A percentile compares a stretch with the other conserved stretches of the same genome.
These are phyloP conservation scores for Apostichopus californicus DNA, from an alignment of 35 echinoderm and acorn worm species.

Conservation along the genomic window DNA sequence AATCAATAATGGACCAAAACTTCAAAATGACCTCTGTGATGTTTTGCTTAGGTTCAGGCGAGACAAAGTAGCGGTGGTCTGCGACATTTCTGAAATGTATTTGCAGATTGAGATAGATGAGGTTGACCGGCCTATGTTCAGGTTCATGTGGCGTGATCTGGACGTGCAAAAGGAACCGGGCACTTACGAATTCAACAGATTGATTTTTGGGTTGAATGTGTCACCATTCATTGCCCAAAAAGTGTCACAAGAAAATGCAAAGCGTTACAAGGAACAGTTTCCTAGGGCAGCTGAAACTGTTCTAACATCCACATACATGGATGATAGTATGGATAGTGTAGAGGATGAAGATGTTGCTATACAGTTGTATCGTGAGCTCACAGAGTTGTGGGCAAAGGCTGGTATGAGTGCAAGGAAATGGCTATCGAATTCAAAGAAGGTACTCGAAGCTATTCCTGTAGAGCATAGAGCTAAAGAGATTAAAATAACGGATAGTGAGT, in stretches of 20 bases:
- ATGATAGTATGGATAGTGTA: slow-evolving; percentile 48
- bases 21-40: slow-evolving; percentile 50
- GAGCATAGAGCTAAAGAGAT: slow-evolving; percentile 50
- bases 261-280: not conserved
- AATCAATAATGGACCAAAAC: slow-evolving; percentile 55
- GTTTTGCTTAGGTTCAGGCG: slow-evolving; percentile 24
- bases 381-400: slow-evolving; percentile 27
- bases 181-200: slow-evolving; percentile 47
- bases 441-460: slow-evolving; percentile 41
- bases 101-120: not conserved
- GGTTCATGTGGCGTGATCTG: slow-evolving; percentile 53
- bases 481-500: not conserved
- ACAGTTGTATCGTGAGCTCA: slow-evolving; percentile 41
- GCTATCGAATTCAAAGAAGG: slow-evolving; percentile 54
- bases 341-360: slow-evolving; percentile 44
- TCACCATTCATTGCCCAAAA: slow-evolving; percentile 55
- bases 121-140: slow-evolving; percentile 19
- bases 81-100: slow-evolving; percentile 35
- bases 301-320: slow-evolving; percentile 48
- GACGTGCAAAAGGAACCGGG: not conserved
- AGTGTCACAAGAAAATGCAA: slow-evolving; percentile 52
- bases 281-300: slow-evolving; percentile 47
- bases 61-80: slow-evolving; percentile 18
- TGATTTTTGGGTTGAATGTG: slow-evolving; percentile 48
- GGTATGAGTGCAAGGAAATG: slow-evolving; percentile 48